phyloP scores from a whole-genome alignment of 2,113 vertebrate species.

The Eidolon helvum region DNA sequence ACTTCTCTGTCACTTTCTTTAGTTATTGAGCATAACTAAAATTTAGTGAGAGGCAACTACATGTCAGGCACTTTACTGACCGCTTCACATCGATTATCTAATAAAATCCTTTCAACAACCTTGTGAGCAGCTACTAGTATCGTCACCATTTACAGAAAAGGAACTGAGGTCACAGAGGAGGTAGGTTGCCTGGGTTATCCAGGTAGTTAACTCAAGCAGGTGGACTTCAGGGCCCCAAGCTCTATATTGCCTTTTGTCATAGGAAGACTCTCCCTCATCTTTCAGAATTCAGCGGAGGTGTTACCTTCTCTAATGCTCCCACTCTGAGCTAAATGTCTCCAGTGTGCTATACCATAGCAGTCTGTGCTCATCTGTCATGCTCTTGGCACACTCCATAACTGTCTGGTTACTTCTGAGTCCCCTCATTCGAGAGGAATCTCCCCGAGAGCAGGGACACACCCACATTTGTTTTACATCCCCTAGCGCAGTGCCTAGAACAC shows the following conservation, averaged over 20 bases:
- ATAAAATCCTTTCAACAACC: background rate
- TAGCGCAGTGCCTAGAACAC: background rate
- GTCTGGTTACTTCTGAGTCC: background rate
- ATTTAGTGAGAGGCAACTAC: background rate
- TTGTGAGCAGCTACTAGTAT: background rate
- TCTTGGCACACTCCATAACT: fast-evolving
- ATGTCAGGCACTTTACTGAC: background rate
- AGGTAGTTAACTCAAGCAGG: background rate
- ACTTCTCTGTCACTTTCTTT: background rate
- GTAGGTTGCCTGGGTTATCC: background rate
- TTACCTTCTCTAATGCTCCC: background rate
- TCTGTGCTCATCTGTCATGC: background rate
- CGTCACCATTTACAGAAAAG: background rate
- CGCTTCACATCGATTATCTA: background rate
- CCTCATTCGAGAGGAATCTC: background rate
- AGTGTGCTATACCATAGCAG: fast-evolving
- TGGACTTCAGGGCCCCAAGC: background rate
- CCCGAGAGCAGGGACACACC: background rate
- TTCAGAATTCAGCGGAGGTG: background rate
- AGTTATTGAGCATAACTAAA: background rate
- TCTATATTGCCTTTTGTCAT: background rate
- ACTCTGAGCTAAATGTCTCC: background rate
- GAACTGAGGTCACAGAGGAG: background rate
- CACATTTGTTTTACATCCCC: background rate
- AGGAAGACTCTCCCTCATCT: background rate